Conservation (phyloP, 1,140 invertebrate genomes). For the Drosophila albomicans region DNA sequence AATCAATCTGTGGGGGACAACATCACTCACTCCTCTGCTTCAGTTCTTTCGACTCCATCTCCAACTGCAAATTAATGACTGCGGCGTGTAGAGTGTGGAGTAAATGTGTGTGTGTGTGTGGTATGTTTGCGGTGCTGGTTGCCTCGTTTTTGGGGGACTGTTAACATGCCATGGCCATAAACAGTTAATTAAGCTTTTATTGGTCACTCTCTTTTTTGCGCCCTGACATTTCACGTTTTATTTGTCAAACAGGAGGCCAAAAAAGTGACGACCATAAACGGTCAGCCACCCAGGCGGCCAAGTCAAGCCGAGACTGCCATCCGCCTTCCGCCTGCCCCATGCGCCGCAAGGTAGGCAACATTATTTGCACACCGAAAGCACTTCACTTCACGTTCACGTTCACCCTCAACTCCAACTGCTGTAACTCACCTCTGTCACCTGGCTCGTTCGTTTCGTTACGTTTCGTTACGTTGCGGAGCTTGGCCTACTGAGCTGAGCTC, state of each 20-base stretch:
- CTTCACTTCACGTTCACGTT: background rate
- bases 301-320: slow-evolving; percentile 35
- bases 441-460: background rate
- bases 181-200: slow-evolving; percentile 84
- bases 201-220: slow-evolving; percentile 78
- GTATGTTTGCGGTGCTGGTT: background rate
- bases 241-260: slow-evolving; percentile 75
- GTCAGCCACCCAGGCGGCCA: slow-evolving; percentile 40
- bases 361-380: slow-evolving; percentile 35
- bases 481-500: background rate
- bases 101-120: background rate
- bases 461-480: background rate
- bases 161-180: slow-evolving; percentile 81
- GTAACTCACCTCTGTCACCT: background rate
- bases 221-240: slow-evolving; percentile 79
- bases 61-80: slow-evolving; percentile 65
- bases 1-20: slow-evolving; percentile 16
- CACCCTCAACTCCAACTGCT: background rate
- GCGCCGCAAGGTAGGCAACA: slow-evolving; percentile 49
- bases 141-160: slow-evolving; percentile 51
- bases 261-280: slow-evolving; percentile 80
- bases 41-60: slow-evolving; percentile 11
- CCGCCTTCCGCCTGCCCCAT: slow-evolving; percentile 46
- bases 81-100: slow-evolving; percentile 22
- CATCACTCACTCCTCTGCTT: background rate